Conservation (phyloP, 2,888 invertebrate genomes). For the Diaphora mendica region DNA sequence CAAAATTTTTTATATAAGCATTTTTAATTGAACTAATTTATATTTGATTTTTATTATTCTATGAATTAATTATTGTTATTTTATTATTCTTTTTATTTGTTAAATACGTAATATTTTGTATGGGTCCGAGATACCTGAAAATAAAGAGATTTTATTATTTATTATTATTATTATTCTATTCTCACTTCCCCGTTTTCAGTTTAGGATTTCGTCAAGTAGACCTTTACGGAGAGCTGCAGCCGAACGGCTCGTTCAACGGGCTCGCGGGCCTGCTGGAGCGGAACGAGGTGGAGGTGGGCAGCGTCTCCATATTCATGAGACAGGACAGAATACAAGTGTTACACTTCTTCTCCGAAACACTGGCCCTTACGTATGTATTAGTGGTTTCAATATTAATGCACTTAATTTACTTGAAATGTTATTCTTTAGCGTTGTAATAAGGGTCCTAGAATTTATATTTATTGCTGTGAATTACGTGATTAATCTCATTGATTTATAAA, state of each 20-base stretch:
- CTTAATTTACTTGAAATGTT: background rate
- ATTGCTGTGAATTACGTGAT: background rate
- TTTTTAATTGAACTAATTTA: too few relatives aligned
- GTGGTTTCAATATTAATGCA: background rate
- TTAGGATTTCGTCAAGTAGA: constrained; percentile 70
- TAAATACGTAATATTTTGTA: too few relatives aligned
- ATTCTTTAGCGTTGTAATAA: background rate
- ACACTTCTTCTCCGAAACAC: constrained; percentile 85
- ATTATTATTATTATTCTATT: too few relatives aligned
- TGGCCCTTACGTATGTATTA: constrained; percentile 64
- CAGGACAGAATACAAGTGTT: constrained; percentile 82
- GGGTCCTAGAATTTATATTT: too few relatives aligned
- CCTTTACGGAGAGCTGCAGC: constrained; percentile 82
- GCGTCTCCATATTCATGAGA: constrained; percentile 85
- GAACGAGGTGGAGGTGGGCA: constrained; percentile 81
- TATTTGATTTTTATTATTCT: too few relatives aligned
- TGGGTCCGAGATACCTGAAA: too few relatives aligned
- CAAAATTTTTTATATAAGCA: too few relatives aligned
- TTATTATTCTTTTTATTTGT: too few relatives aligned
- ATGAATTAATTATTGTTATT: too few relatives aligned
- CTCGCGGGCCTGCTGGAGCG: constrained; percentile 86
- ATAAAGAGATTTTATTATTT: too few relatives aligned
- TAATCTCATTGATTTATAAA: too few relatives aligned
- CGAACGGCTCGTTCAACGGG: constrained; percentile 86
- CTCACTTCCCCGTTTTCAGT: constrained; percentile 43